Evolutionary conservation across 2,888 invertebrate genomes (phyloP).

Genomic region (Octodonta nipae): DNA sequence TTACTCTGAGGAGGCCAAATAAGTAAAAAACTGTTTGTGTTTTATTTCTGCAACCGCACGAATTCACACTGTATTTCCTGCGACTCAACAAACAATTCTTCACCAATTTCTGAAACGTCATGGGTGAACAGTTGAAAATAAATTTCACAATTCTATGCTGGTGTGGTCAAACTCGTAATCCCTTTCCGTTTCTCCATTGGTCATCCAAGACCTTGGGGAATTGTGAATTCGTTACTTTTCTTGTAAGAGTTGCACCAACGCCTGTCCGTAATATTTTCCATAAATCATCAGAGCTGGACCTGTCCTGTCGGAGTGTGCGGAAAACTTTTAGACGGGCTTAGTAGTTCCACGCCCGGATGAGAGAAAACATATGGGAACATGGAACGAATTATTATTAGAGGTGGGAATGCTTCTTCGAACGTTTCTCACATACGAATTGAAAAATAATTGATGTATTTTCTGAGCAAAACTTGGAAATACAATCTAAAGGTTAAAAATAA

Average conservation of each 20-base stretch:
- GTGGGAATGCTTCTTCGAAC: neutral
- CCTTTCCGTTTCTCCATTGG: conserved; percentile 27
- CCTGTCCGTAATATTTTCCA: conserved; percentile 38
- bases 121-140: too few species aligned
- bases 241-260: conserved; percentile 19
- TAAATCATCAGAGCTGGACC: conserved; percentile 36
- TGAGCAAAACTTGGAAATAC: too few species aligned
- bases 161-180: conserved; percentile 29
- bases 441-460: conserved; percentile 1
- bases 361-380: conserved; percentile 1
- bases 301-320: conserved; percentile 25
- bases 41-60: too few species aligned
- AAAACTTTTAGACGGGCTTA: conserved; percentile 1
- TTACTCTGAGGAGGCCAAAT: too few species aligned
- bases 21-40: too few species aligned
- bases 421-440: conserved; percentile 2
- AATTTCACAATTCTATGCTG: conserved; percentile 2
- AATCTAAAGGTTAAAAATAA: too few species aligned
- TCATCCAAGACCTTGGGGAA: conserved; percentile 22
- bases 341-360: neutral
- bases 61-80: too few species aligned
- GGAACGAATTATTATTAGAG: conserved; percentile 2
- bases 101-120: too few species aligned
- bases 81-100: too few species aligned
- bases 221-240: conserved; percentile 34